Conservation (phyloP, 2,888 invertebrate species). For the Spisula solida region DNA sequence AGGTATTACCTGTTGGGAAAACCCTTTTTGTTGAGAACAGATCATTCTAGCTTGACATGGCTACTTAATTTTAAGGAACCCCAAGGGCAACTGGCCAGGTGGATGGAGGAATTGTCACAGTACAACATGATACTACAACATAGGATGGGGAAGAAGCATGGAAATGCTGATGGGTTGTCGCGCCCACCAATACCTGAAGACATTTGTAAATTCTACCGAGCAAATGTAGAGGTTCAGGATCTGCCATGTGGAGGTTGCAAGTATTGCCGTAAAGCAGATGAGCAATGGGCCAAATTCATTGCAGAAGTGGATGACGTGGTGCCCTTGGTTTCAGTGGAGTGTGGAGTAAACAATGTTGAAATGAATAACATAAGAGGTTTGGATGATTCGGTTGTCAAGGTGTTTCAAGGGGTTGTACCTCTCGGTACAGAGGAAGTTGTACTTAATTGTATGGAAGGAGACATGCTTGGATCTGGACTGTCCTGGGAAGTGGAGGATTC, state of each 20-base stretch:
- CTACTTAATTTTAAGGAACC: no score
- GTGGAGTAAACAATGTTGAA: neutral
- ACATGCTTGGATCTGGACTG: no score
- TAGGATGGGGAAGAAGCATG: conserved; percentile 23
- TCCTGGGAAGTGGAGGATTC: no score
- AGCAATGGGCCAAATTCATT: conserved; percentile 39
- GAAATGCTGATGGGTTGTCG: conserved; percentile 49
- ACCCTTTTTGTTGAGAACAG: conserved; percentile 51
- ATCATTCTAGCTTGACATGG: conserved; percentile 50
- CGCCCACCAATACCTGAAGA: neutral
- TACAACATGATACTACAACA: conserved; percentile 53
- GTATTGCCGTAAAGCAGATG: conserved; percentile 44
- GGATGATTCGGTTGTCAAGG: neutral
- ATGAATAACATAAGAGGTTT: neutral
- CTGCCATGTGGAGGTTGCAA: conserved; percentile 50
- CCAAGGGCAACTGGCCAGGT: no score
- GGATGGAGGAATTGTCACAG: conserved; percentile 12
- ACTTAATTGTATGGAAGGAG: no score
- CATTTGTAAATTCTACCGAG: neutral
- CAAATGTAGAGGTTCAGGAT: neutral
- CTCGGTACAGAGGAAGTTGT: no score
- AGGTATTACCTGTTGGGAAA: conserved; percentile 52
- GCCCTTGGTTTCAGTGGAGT: neutral
- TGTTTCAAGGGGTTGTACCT: no score
- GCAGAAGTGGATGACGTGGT: conserved; percentile 36